phyloP scores from a whole-genome alignment of 2,888 invertebrate species.

The Hylaea fasciaria region DNA sequence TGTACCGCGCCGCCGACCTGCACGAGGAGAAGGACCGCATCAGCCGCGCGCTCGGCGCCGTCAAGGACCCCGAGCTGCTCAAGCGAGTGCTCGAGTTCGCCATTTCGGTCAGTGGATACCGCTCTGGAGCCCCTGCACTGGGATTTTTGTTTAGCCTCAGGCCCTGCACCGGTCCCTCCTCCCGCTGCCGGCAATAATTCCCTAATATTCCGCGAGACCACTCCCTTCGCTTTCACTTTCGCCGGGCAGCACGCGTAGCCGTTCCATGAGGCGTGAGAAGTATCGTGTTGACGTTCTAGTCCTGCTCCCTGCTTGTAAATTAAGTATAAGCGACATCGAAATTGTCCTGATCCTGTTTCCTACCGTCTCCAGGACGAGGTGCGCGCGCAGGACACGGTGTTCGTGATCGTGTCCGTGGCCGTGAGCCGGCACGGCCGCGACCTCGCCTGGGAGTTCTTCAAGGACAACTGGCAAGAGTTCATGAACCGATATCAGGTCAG shows the following conservation, averaged over 20 bases:
- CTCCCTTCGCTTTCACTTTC: too few species aligned
- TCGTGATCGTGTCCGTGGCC: slow-evolving; percentile 94
- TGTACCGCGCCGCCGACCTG: slow-evolving; percentile 93
- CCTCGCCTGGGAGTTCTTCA: slow-evolving; percentile 96
- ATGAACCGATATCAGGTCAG: slow-evolving; percentile 90
- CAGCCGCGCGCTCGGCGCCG: slow-evolving; percentile 92
- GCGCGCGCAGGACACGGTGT: slow-evolving; percentile 95
- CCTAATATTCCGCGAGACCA: too few species aligned
- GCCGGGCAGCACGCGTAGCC: too few species aligned
- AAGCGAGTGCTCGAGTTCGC: slow-evolving; percentile 91
- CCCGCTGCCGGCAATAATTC: too few species aligned
- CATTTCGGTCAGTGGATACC: slow-evolving; percentile 79
- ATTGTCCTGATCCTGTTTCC: too few species aligned
- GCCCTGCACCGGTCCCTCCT: too few species aligned
- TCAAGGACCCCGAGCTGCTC: slow-evolving; percentile 89
- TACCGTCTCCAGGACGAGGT: slow-evolving; percentile 96
- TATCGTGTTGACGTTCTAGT: too few species aligned
- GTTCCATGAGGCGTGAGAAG: too few species aligned
- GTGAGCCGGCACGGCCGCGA: slow-evolving; percentile 92
- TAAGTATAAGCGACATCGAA: too few species aligned
- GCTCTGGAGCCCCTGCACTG: too few species aligned
- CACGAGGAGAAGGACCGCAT: slow-evolving; percentile 98
- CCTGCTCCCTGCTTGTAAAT: too few species aligned
- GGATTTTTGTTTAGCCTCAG: too few species aligned
- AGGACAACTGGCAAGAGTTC: slow-evolving; percentile 91